These are phyloP conservation scores for Chlamydotis undulata DNA, from an alignment of 2,113 vertebrate species.

Conservation along the genomic window DNA sequence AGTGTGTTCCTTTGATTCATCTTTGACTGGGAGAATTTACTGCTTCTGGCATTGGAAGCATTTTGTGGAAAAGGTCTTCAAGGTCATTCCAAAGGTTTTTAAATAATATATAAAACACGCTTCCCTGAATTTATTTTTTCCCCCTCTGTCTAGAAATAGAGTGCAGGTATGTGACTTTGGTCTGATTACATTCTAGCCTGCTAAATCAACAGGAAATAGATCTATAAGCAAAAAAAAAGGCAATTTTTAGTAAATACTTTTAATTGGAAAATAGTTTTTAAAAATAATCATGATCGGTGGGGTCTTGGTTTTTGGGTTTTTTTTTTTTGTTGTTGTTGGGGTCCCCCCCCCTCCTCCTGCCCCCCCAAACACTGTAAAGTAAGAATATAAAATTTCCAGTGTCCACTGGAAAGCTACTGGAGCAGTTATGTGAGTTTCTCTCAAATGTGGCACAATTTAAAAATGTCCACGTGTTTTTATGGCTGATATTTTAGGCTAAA, in stretches of 20 bases:
- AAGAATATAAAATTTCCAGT: background rate
- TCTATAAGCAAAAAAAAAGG: background rate
- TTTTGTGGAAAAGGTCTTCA: slow-evolving; percentile 36
- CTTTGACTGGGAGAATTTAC: slow-evolving; percentile 48
- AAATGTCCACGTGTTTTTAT: background rate
- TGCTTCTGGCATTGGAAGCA: slow-evolving; percentile 8
- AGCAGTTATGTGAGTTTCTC: background rate
- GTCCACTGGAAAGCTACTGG: background rate
- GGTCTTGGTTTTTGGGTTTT: too few relatives aligned
- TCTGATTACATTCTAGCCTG: background rate
- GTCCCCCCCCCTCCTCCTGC: background rate
- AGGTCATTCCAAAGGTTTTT: slow-evolving; percentile 28
- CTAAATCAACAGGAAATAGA: slow-evolving; percentile 6
- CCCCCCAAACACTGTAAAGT: background rate
- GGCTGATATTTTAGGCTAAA: background rate
- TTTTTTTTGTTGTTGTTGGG: background rate
- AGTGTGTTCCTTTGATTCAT: slow-evolving; percentile 44
- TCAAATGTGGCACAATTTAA: background rate
- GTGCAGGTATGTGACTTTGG: background rate
- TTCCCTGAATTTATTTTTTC: background rate
- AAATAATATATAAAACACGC: slow-evolving; percentile 26
- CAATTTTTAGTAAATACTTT: background rate
- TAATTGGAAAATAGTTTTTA: background rate
- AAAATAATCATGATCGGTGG: background rate
- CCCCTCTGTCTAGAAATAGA: background rate